phyloP scores from a whole-genome alignment of 2,797 vertebrate species.

The Tapirus indicus region DNA sequence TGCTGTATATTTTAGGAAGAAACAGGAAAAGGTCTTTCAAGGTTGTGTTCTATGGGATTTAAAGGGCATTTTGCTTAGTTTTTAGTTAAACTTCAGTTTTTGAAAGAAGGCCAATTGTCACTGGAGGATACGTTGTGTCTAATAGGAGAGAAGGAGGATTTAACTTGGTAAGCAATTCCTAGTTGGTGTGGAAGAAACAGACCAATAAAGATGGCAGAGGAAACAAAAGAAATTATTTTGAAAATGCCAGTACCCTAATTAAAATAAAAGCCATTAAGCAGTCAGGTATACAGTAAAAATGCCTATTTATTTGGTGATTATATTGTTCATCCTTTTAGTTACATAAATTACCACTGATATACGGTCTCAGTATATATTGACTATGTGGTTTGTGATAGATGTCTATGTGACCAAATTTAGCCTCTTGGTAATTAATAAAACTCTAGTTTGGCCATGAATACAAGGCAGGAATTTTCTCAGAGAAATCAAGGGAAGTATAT shows the following conservation, averaged over 20 bases:
- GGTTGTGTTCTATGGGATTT: neutral
- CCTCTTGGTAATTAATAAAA: neutral
- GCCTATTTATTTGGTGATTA: neutral
- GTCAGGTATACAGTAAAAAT: neutral
- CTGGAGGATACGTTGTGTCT: neutral
- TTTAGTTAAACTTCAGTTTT: constrained; percentile 7
- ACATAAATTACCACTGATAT: neutral
- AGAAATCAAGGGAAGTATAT: neutral
- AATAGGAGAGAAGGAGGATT: neutral
- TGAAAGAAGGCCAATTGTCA: neutral
- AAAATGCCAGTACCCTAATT: constrained; percentile 48
- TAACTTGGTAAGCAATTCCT: constrained; percentile 15
- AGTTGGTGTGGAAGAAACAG: neutral
- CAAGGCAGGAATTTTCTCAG: neutral
- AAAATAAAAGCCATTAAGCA: constrained; percentile 48
- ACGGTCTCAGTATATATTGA: neutral
- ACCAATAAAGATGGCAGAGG: neutral
- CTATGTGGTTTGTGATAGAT: neutral
- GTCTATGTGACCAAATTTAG: neutral
- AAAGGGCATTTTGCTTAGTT: constrained; percentile 13
- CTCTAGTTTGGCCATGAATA: neutral
- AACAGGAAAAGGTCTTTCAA: neutral
- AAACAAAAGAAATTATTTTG: constrained; percentile 4
- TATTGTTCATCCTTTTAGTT: neutral
- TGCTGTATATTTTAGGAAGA: constrained; percentile 15